Percentiles rank a stretch among this genome's conserved stretches.
phyloP scores from a whole-genome alignment of 2,888 invertebrate species.

The Drosophila birchii region DNA sequence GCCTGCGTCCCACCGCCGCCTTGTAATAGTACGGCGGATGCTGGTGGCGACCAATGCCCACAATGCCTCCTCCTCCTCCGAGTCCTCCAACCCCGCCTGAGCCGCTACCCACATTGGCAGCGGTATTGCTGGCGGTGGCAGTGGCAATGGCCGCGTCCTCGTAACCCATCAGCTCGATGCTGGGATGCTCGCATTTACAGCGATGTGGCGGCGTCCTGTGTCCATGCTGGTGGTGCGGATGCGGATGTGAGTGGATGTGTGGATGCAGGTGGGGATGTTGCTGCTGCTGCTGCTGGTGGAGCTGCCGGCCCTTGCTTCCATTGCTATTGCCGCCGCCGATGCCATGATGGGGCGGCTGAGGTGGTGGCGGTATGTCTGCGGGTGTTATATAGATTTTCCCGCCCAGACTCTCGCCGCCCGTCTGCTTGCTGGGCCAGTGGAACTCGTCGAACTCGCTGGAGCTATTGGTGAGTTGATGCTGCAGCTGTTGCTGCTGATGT shows the following conservation, averaged over 20 bases:
- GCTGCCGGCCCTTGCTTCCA: constrained; percentile 61
- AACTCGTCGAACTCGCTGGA: constrained; percentile 75
- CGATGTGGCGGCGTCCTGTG: constrained; percentile 71
- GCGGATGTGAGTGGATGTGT: constrained; percentile 38
- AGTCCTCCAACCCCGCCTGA: background rate
- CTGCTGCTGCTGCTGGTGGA: constrained; percentile 27
- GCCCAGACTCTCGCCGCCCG: constrained; percentile 36
- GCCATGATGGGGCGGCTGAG: constrained; percentile 55
- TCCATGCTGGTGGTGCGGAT: constrained; percentile 50
- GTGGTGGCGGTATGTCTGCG: constrained; percentile 81
- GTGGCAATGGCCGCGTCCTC: constrained; percentile 56
- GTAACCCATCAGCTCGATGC: constrained; percentile 69
- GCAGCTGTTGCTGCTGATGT: constrained; percentile 34
- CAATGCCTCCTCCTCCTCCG: constrained; percentile 3
- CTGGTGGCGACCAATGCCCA: constrained; percentile 55
- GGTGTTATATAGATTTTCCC: constrained; percentile 81
- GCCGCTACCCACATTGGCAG: constrained; percentile 40
- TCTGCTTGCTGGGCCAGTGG: constrained; percentile 72
- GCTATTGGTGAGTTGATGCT: constrained; percentile 66
- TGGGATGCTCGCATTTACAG: constrained; percentile 73
- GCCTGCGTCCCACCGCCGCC: constrained; percentile 55
- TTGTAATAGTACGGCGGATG: constrained; percentile 73
- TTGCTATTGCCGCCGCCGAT: constrained; percentile 50
- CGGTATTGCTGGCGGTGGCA: constrained; percentile 40
- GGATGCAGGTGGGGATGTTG: constrained; percentile 51